phyloP scores from a whole-genome alignment of 2,113 vertebrate genomes.

The Cyanocitta stelleri region DNA sequence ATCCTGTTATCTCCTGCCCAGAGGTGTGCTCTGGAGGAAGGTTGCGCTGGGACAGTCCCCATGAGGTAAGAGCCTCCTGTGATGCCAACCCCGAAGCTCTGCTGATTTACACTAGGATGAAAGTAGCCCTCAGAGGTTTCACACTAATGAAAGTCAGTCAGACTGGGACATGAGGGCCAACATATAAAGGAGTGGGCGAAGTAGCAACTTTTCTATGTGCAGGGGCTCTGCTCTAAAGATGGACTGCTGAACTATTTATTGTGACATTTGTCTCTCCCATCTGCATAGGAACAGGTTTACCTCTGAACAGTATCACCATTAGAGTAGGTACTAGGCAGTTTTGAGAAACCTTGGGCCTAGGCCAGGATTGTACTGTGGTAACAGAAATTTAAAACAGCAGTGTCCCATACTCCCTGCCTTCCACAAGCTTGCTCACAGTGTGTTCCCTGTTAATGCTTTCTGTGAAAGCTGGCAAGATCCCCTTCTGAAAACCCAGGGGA shows the following conservation, averaged over 20 bases:
- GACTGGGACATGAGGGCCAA: background rate
- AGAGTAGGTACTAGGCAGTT: background rate
- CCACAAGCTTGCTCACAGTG: background rate
- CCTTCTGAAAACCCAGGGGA: background rate
- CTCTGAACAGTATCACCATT: background rate
- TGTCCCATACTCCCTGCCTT: background rate
- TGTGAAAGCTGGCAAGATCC: background rate
- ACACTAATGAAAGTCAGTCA: conserved; percentile 4
- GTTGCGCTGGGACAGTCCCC: background rate
- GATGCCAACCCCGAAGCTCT: background rate
- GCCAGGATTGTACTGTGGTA: background rate
- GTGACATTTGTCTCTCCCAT: background rate
- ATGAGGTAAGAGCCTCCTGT: background rate
- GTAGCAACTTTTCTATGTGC: background rate
- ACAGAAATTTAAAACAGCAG: background rate
- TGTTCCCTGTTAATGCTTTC: background rate
- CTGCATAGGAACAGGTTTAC: background rate
- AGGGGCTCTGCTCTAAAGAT: background rate
- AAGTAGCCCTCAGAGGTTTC: conserved; percentile 5
- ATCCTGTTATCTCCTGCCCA: background rate
- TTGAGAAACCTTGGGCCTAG: background rate
- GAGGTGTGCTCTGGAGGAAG: background rate
- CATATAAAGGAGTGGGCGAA: background rate
- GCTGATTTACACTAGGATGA: conserved; percentile 5
- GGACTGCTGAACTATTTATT: background rate